These are phyloP conservation scores for Embiotoca jacksoni DNA, from an alignment of 2,113 vertebrate species.

Conservation along the genomic window DNA sequence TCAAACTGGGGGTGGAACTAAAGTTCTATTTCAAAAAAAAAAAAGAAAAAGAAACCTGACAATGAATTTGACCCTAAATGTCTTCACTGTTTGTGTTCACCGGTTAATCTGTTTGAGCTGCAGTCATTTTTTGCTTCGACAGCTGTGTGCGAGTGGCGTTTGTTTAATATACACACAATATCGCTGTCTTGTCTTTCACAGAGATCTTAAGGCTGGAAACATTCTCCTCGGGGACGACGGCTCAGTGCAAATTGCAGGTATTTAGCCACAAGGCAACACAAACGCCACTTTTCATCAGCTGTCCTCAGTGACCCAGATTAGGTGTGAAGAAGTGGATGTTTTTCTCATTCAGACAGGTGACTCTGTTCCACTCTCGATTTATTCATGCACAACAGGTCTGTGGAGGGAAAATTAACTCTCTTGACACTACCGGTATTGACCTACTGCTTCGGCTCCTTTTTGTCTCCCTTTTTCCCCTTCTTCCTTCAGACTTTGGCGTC, in stretches of 20 bases:
- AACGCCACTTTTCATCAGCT: neutral
- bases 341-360: neutral
- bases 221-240: constrained; percentile 97
- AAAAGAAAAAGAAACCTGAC: neutral
- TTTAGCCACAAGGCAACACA: constrained; percentile 15
- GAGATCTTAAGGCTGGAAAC: constrained; percentile 96
- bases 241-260: constrained; percentile 95
- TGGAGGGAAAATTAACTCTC: neutral
- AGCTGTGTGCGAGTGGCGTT: neutral
- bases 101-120: too few species aligned
- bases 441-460: neutral
- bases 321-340: constrained; percentile 6
- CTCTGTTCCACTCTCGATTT: neutral
- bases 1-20: too few species aligned
- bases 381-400: neutral
- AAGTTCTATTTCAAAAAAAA: too few species aligned
- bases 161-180: neutral
- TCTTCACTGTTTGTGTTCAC: neutral
- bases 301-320: constrained; percentile 21
- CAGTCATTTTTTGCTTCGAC: neutral
- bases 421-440: constrained; percentile 1
- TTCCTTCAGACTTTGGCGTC: constrained; percentile 92
- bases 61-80: neutral
- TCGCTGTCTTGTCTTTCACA: constrained; percentile 75
- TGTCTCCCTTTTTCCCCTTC: neutral